phyloP scores from a whole-genome alignment of 2,797 vertebrate genomes.

The Myotis daubentonii region DNA sequence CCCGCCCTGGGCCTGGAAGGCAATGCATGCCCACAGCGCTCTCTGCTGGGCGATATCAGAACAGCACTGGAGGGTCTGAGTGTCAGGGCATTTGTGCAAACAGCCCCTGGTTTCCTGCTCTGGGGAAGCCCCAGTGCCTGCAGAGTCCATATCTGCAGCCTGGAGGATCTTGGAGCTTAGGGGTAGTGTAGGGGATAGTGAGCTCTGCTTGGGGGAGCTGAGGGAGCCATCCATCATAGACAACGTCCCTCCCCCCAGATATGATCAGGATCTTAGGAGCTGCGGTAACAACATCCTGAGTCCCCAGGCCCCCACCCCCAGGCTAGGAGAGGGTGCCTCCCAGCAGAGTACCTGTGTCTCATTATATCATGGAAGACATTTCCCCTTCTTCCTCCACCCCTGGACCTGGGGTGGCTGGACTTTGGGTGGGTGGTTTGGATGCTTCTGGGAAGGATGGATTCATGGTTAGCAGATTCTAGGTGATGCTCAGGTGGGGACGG shows the following conservation, averaged over 20 bases:
- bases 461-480: neutral
- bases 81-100: neutral
- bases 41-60: constrained; percentile 59
- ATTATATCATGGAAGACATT: neutral
- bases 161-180: neutral
- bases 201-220: neutral
- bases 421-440: neutral
- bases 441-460: neutral
- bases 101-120: neutral
- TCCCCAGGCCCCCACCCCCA: neutral
- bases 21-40: constrained; percentile 57
- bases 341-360: neutral
- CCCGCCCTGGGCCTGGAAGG: neutral
- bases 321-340: neutral
- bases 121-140: neutral
- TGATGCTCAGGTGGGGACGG: neutral
- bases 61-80: neutral
- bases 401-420: neutral
- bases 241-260: too few species aligned
- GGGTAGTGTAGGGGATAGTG: neutral
- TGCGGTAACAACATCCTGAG: neutral
- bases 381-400: neutral
- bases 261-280: neutral
- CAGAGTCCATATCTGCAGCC: neutral
- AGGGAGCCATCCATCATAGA: neutral